Evolutionary conservation across 2,888 invertebrate species (phyloP).

Genomic region (Epistrophe eligans): DNA sequence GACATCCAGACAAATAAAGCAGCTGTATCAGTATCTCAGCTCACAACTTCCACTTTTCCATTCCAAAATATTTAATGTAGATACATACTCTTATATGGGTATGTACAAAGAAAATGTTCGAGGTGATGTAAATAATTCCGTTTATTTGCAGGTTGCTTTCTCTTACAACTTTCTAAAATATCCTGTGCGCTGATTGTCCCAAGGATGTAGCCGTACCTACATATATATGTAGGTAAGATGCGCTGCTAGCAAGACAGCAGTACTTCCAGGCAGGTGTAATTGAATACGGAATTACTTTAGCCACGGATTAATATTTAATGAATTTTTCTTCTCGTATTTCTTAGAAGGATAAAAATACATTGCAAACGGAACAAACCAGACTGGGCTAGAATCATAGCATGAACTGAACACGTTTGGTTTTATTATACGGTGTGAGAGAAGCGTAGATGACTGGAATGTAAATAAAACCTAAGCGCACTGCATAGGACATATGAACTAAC

Average conservation of each 20-base stretch:
- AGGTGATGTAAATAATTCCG: slow-evolving; percentile 75
- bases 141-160: slow-evolving; percentile 73
- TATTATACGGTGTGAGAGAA: slow-evolving; percentile 62
- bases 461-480: slow-evolving; percentile 7
- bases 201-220: slow-evolving; percentile 18
- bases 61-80: slow-evolving; percentile 43
- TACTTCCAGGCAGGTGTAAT: slow-evolving; percentile 77
- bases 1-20: slow-evolving; percentile 74
- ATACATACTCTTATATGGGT: not conserved
- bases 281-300: slow-evolving; percentile 78
- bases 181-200: slow-evolving; percentile 47
- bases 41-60: slow-evolving; percentile 41
- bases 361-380: slow-evolving; percentile 26
- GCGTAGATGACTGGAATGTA: slow-evolving; percentile 32
- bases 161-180: slow-evolving; percentile 57
- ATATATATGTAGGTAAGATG: slow-evolving; percentile 32
- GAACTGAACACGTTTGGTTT: slow-evolving; percentile 54
- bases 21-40: slow-evolving; percentile 59
- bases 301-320: slow-evolving; percentile 79
- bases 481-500: not conserved
- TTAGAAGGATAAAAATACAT: slow-evolving; percentile 65
- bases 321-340: slow-evolving; percentile 76
- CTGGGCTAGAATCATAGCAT: slow-evolving; percentile 34
- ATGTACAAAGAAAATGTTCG: slow-evolving; percentile 54
- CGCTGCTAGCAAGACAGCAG: slow-evolving; percentile 61